Base-by-base conservation (phyloP, 2,113 vertebrate species). In the Pitta sordida region DNA sequence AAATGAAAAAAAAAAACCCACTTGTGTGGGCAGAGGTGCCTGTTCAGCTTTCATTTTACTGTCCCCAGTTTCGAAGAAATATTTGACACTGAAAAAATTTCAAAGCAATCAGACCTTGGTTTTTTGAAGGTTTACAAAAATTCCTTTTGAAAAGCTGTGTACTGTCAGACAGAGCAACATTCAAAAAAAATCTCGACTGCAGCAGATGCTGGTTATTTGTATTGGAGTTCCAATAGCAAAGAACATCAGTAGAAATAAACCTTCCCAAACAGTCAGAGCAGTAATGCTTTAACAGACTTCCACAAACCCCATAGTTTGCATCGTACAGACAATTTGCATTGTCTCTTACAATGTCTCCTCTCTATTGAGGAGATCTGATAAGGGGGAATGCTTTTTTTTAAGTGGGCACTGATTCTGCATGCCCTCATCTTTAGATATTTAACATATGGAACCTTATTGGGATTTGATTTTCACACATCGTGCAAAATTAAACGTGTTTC, bases 21-120 rank as follows among this genome's bases (percentile, higher is more conserved):
- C 14, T 94, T 86, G 71, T 78, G 87, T 81, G 58, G 81, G 86
- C 30, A 89, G 81, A 75, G 53, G 23, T 89, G 36, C 60, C 65
- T 87, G 53, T 91, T 93, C 74, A 85, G 34, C 73, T 65, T 95
- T 62, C 62, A 71, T 84, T 90, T 88, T 68, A 68, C 49, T 78
- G 43, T 77, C 68, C 48, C 36, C 39, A 51, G 36, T 18, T 73
- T 51, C 4, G 4, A 83, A 76, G 27, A 51, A 96, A 58, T 76
- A 73, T 86, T 83, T 88, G 67, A 51, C 63, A 90, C 34, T 32
- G n/a, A 62, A 55, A 93, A 86, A 80, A 69, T 69, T 69, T 83
- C 71, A 90, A 74, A 91, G 67, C 37, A 86, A 49, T 73, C 63
- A 76, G 51, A 46, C 32, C 60, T 73, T 0, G 1, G 22, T 65